Conservation (phyloP, 2,113 vertebrate genomes). For the Cisticola juncidis region DNA sequence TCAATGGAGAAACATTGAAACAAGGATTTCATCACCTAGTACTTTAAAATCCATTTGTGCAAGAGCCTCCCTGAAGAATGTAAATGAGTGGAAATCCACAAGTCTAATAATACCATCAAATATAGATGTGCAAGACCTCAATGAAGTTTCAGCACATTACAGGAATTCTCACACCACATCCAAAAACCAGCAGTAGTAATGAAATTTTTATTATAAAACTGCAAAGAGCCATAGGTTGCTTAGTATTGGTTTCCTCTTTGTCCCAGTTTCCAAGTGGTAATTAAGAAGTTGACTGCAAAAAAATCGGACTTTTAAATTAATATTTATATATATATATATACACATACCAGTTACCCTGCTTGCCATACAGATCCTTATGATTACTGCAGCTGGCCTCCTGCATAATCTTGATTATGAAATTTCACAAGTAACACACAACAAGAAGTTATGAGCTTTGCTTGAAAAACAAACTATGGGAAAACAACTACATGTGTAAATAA, state of each 20-base stretch:
- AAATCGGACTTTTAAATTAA: neutral
- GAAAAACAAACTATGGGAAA: neutral
- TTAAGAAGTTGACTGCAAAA: neutral
- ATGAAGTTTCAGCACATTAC: neutral
- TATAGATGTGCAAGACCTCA: neutral
- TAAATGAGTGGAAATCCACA: neutral
- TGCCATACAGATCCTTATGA: neutral
- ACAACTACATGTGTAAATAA: neutral
- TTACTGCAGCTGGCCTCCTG: neutral
- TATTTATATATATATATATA: neutral
- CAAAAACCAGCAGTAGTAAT: neutral
- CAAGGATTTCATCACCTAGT: neutral
- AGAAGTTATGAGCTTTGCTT: neutral
- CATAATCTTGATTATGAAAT: neutral
- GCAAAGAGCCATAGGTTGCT: neutral
- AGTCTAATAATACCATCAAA: neutral
- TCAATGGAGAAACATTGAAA: neutral
- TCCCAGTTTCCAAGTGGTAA: neutral
- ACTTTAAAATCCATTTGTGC: neutral
- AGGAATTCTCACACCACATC: neutral
- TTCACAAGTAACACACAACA: neutral
- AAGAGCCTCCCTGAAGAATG: neutral
- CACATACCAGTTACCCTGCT: neutral
- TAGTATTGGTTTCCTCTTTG: neutral
- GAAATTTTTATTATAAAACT: neutral